Evolutionary conservation across 1,140 invertebrate species (phyloP).

Genomic region (Pseudomyrmex cubaensis): DNA sequence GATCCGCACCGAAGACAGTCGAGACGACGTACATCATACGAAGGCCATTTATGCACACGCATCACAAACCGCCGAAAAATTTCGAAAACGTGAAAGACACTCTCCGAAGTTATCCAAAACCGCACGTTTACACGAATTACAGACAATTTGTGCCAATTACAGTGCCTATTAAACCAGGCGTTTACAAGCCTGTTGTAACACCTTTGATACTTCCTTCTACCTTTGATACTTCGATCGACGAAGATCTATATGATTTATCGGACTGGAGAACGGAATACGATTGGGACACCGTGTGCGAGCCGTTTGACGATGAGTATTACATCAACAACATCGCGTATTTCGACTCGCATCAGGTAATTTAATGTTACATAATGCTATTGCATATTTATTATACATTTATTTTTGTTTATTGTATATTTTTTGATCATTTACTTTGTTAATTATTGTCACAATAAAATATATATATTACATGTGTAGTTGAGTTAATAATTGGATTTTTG

Average conservation of each 20-base stretch:
- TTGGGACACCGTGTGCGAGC: conserved; percentile 74
- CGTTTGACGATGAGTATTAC: conserved; percentile 67
- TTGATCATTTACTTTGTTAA: neutral
- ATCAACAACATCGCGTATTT: conserved; percentile 72
- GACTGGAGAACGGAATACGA: conserved; percentile 73
- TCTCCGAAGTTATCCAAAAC: conserved; percentile 62
- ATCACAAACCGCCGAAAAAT: conserved; percentile 48
- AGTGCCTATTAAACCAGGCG: conserved; percentile 53
- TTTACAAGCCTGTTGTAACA: conserved; percentile 76
- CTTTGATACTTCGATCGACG: conserved; percentile 69
- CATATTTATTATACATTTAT: neutral
- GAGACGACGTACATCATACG: conserved; percentile 85
- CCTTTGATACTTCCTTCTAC: conserved; percentile 74
- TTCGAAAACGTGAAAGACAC: conserved; percentile 49
- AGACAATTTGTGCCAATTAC: conserved; percentile 59
- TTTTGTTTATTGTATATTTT: no score
- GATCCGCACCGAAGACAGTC: conserved; percentile 77
- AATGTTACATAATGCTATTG: neutral
- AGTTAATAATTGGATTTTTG: neutral
- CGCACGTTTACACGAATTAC: conserved; percentile 71
- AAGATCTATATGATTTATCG: conserved; percentile 59
- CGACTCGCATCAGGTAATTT: conserved; percentile 75
- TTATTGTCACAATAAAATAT: no score
- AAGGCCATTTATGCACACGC: conserved; percentile 72
- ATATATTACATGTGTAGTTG: neutral